These are phyloP conservation scores for Epizoanthus illoricatus DNA, from an alignment of 92 coral and sea anemone species.

Conservation along the genomic window DNA sequence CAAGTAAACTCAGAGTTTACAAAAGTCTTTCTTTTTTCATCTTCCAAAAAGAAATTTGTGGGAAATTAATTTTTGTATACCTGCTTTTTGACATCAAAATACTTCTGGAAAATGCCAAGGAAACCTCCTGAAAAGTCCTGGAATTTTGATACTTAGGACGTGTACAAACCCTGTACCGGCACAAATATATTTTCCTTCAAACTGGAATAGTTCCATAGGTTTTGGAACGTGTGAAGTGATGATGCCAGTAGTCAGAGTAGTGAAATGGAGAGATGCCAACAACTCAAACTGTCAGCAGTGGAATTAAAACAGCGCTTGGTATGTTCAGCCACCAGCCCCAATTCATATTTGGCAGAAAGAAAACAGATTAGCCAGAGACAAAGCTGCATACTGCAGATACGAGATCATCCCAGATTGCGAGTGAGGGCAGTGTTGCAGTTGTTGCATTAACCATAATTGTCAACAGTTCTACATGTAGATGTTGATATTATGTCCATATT, in stretches of 20 bases:
- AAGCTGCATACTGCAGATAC: neutral
- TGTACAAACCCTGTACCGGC: neutral
- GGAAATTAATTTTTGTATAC: no score
- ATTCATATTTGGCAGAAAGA: neutral
- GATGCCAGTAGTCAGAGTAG: conserved; percentile 11
- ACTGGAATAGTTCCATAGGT: conserved; percentile 14
- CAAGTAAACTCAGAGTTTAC: no score
- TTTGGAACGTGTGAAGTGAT: neutral
- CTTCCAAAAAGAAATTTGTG: no score
- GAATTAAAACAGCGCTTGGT: neutral
- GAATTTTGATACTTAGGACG: no score
- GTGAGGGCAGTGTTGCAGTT: neutral
- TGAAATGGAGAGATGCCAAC: conserved; percentile 26
- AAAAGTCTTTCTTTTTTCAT: no score
- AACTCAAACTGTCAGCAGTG: conserved; percentile 20
- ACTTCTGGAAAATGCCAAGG: neutral
- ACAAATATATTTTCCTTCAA: neutral
- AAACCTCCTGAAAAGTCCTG: no score
- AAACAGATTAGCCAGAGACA: neutral
- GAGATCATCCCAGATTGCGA: neutral
- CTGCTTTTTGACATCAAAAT: no score
- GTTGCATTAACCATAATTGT: neutral
- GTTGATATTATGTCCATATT: no score
- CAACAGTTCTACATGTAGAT: no score
- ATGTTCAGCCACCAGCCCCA: neutral